Evolutionary conservation across 2,888 invertebrate species (phyloP).

Genomic region (Anarsia innoxiella): DNA sequence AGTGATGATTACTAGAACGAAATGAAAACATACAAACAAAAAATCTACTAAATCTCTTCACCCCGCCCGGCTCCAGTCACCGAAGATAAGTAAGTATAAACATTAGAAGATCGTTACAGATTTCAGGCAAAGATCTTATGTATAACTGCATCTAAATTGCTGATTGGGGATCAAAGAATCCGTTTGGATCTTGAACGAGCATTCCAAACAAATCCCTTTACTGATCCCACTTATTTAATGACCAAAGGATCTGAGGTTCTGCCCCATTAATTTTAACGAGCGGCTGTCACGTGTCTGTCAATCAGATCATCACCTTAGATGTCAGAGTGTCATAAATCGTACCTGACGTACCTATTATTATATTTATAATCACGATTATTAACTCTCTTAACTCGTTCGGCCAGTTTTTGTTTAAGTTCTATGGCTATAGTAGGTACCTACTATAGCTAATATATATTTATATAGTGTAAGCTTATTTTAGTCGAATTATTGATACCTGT

Average conservation of each 20-base stretch:
- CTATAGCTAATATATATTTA: too few relatives aligned
- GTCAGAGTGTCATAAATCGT: not conserved
- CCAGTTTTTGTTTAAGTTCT: not conserved
- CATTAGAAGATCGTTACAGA: too few relatives aligned
- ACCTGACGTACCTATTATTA: not conserved
- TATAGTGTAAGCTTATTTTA: too few relatives aligned
- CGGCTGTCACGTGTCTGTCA: constrained; percentile 11
- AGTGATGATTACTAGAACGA: too few relatives aligned
- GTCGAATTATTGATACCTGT: too few relatives aligned
- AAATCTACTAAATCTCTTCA: too few relatives aligned
- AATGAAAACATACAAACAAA: too few relatives aligned
- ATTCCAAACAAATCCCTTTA: constrained; percentile 1
- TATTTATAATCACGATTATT: not conserved
- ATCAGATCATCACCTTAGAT: constrained; percentile 8
- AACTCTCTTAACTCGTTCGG: not conserved
- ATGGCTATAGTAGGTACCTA: too few relatives aligned
- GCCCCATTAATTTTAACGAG: constrained; percentile 12
- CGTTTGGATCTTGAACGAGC: not conserved
- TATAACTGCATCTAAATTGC: too few relatives aligned
- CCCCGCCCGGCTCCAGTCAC: too few relatives aligned
- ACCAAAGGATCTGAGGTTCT: constrained; percentile 1
- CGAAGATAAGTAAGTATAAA: too few relatives aligned
- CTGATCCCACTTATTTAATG: constrained; percentile 2
- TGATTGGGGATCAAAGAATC: not conserved
- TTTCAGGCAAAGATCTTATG: too few relatives aligned